A percentile compares a stretch with the other conserved stretches of the same genome.
These are phyloP conservation scores for Tipula unca DNA, from an alignment of 2,888 invertebrate genomes.

Conservation along the genomic window DNA sequence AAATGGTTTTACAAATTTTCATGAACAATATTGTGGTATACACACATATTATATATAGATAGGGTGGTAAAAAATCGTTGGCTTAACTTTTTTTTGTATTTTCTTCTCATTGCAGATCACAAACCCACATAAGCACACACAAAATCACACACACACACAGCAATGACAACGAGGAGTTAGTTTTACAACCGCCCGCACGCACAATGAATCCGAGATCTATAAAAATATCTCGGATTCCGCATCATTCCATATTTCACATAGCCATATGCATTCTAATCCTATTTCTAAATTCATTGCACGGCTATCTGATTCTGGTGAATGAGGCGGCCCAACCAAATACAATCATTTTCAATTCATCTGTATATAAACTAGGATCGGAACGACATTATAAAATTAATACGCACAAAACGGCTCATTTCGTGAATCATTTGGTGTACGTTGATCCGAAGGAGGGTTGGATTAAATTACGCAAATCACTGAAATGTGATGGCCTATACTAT, in stretches of 20 bases:
- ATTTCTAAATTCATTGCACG: conserved; percentile 24
- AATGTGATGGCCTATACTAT: conserved; percentile 74
- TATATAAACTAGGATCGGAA: conserved; percentile 70
- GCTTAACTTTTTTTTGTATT: neutral
- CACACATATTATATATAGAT: neutral
- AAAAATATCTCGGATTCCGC: neutral
- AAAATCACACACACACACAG: neutral
- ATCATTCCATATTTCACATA: neutral
- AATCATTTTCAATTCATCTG: conserved; percentile 68
- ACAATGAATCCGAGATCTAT: neutral
- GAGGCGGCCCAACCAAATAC: conserved; percentile 54
- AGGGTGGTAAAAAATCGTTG: neutral
- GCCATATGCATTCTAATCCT: neutral
- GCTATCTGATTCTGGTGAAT: conserved; percentile 51
- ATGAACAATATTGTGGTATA: neutral
- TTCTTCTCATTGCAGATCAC: neutral
- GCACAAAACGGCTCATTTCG: conserved; percentile 74
- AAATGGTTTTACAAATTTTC: neutral
- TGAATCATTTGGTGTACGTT: conserved; percentile 66
- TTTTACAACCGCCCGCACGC: neutral
- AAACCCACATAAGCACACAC: too few species aligned
- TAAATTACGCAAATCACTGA: conserved; percentile 58
- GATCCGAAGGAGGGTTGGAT: conserved; percentile 67
- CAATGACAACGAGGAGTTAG: neutral
- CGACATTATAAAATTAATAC: conserved; percentile 70